Evolutionary conservation across 2,888 invertebrate species (phyloP), one percentile per base, ranked within the genome.

Genomic region (Oscheius sp.): DNA sequence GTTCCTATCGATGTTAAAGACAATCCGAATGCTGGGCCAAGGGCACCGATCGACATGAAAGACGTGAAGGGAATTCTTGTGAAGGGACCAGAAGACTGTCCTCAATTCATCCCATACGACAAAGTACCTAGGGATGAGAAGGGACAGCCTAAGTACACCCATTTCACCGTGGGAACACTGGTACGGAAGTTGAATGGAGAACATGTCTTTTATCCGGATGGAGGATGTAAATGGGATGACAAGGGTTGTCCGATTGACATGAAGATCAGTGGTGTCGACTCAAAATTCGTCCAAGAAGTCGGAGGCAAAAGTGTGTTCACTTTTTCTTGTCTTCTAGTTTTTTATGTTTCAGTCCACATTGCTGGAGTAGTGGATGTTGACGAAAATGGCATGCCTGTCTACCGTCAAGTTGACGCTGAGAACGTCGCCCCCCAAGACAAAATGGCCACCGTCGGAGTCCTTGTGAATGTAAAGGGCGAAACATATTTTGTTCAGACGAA

Each of bases 51-150:
- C 2, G 33, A 22, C 30, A 20, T n/a, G 26, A 32, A 33, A 22
- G 41, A 64, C 12, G 28, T 64, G n/a, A 50, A n/a, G 2, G 64
- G 64, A 33, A 64, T 64, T 32, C 51, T 64, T n/a, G 17, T 64
- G 41, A 50, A 51, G 38, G 64, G 64, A 64, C 64, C 64, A 8
- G 38, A 64, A 28, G 63, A 64, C 12, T 64, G 64, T 28, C 64
- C 64, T 20, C 64, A 64, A 32, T 64, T 64, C 30, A 50, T 64
- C n/a, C 51, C 64, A 51, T 50, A 64, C 9, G 54, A 38, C 50
- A 64, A 64, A 41, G 24, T 64, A 12, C 59, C 44, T 17, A 49
- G 33, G 62, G 62, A 62, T 33, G 24, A 44, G 14, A 50, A 51
- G 9, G 62, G 62, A 30, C 26, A 32, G 32, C 62, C 62, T 24